Evolutionary conservation across 2,113 vertebrate genomes (phyloP).

Genomic region (Catharus fuscescens): DNA sequence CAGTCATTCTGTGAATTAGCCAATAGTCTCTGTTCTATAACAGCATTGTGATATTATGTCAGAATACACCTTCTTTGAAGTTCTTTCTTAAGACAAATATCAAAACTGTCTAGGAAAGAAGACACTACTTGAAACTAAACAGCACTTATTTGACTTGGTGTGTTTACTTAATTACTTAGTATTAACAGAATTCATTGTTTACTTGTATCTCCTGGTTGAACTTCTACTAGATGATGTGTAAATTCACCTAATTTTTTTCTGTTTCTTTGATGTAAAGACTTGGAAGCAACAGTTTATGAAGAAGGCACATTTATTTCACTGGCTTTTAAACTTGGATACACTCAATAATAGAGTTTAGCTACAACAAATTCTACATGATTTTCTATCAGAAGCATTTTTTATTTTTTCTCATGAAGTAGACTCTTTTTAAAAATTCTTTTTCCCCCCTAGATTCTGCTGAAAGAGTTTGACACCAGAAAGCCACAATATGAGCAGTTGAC

Average conservation of each 20-base stretch:
- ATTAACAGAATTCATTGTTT: neutral
- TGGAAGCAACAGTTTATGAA: neutral
- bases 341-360: neutral
- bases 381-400: neutral
- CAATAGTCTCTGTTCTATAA: neutral
- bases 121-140: neutral
- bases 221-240: neutral
- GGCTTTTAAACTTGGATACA: neutral
- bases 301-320: neutral
- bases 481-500: conserved; percentile 90
- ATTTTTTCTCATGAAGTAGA: neutral
- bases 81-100: neutral
- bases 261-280: neutral
- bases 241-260: neutral
- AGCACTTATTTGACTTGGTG: neutral
- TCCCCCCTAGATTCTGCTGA: conserved; percentile 87
- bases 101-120: neutral
- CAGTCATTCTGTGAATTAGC: neutral
- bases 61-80: neutral
- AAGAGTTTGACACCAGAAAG: conserved; percentile 94
- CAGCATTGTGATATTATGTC: neutral
- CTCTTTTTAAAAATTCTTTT: neutral
- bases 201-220: neutral
- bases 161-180: neutral
- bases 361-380: neutral